These are phyloP conservation scores for Patella ulyssiponensis DNA, from an alignment of 2,888 invertebrate genomes.

Conservation along the genomic window DNA sequence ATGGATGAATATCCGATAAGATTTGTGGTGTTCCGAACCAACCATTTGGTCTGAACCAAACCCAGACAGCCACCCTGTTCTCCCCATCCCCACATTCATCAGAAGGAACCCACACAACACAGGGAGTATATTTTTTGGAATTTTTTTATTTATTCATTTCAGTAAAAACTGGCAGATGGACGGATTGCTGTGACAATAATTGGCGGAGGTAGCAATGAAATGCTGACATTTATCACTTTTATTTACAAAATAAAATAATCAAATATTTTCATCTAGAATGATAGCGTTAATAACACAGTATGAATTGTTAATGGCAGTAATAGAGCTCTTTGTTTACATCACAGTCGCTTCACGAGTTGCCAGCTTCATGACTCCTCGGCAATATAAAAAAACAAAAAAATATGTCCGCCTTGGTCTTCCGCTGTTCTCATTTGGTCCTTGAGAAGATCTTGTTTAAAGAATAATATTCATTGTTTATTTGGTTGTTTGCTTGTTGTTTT, in stretches of 20 bases:
- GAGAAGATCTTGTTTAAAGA: no score
- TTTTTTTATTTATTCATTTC: conserved; percentile 2
- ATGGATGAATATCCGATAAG: no score
- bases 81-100: no score
- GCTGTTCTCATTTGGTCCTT: no score
- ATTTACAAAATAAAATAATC: conserved; percentile 9
- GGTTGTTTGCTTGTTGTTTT: no score
- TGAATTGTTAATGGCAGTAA: background rate
- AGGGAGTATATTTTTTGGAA: background rate
- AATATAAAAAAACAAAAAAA: no score
- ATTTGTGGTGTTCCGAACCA: no score
- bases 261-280: conserved; percentile 10
- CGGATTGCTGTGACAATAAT: conserved; percentile 22
- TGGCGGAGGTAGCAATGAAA: conserved; percentile 12
- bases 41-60: no score
- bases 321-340: conserved; percentile 3
- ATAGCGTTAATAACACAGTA: conserved; percentile 9
- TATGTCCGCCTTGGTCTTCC: no score
- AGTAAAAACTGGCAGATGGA: conserved; percentile 18
- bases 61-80: no score
- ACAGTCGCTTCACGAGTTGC: background rate
- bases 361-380: no score
- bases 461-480: no score
- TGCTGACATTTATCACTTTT: conserved; percentile 11
- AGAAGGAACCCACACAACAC: background rate